A percentile compares a stretch with the other conserved stretches of the same genome.
phyloP scores from a whole-genome alignment of 2,888 invertebrate genomes.

The Tribolium freemani region DNA sequence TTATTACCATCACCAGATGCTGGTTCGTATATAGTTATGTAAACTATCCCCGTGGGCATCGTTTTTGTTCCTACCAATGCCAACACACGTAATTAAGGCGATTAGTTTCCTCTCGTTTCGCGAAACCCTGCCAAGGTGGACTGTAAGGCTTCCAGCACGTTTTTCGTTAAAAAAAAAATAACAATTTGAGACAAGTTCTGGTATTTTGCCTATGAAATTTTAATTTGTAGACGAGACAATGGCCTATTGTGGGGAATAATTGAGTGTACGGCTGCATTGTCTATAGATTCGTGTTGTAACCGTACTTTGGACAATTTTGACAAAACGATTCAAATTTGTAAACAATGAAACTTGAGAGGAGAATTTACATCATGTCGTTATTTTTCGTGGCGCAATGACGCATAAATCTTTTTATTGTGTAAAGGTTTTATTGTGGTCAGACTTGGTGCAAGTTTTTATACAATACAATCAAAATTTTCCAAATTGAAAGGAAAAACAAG shows the following conservation, averaged over 20 bases:
- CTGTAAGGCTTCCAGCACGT: constrained; percentile 15
- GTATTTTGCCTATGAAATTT: neutral
- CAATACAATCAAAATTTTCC: too few species aligned
- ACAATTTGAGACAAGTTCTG: neutral
- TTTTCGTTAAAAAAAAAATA: neutral
- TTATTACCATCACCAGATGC: constrained; percentile 29
- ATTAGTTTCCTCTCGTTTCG: constrained; percentile 18
- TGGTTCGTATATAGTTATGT: constrained; percentile 26
- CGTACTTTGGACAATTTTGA: constrained; percentile 26
- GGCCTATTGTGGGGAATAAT: constrained; percentile 27
- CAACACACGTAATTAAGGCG: constrained; percentile 26
- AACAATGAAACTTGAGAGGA: constrained; percentile 17
- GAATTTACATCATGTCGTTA: constrained; percentile 8
- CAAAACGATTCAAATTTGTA: constrained; percentile 31
- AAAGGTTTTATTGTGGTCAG: constrained; percentile 9
- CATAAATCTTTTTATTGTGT: constrained; percentile 15
- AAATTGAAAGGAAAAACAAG: too few species aligned
- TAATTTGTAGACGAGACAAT: constrained; percentile 16
- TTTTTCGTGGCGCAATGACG: constrained; percentile 18
- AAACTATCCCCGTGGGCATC: constrained; percentile 25
- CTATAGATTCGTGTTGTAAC: constrained; percentile 32
- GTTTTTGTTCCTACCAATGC: constrained; percentile 23
- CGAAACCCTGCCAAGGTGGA: constrained; percentile 13
- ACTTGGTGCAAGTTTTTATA: neutral
- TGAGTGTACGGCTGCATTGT: constrained; percentile 29